Conservation (phyloP, 1,140 invertebrate genomes). For the Meloidogyne hapla region DNA sequence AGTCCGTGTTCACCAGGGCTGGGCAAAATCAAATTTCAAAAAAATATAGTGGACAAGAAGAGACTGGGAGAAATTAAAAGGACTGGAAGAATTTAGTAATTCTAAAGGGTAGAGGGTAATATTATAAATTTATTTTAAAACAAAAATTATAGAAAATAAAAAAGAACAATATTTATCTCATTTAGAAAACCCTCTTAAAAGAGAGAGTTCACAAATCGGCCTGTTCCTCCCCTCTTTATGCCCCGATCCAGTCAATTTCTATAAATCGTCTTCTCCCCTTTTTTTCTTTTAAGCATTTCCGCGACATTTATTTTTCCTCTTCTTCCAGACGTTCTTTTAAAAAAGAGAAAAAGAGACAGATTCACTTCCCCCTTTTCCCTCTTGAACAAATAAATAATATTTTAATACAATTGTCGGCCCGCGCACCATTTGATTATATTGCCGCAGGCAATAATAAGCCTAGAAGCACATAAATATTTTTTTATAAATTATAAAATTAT, state of each 20-base stretch:
- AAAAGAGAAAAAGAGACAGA: background rate
- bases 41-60: too few species aligned
- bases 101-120: too few species aligned
- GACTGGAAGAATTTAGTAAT: too few species aligned
- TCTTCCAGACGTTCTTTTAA: constrained; percentile 12
- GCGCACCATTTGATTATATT: background rate
- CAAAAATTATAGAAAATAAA: too few species aligned
- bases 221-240: background rate
- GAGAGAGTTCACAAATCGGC: background rate
- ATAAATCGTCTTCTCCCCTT: background rate
- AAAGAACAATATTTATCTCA: background rate
- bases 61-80: too few species aligned
- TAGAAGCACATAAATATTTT: background rate
- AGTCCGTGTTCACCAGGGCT: too few species aligned
- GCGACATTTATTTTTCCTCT: background rate
- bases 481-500: background rate
- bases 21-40: too few species aligned
- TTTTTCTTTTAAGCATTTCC: background rate
- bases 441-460: background rate
- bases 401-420: background rate
- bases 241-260: background rate
- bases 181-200: background rate
- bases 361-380: background rate
- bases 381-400: background rate
- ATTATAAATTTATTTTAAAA: too few species aligned